Evolutionary conservation across 2,113 vertebrate species (phyloP).

Genomic region (Agapornis roseicollis): DNA sequence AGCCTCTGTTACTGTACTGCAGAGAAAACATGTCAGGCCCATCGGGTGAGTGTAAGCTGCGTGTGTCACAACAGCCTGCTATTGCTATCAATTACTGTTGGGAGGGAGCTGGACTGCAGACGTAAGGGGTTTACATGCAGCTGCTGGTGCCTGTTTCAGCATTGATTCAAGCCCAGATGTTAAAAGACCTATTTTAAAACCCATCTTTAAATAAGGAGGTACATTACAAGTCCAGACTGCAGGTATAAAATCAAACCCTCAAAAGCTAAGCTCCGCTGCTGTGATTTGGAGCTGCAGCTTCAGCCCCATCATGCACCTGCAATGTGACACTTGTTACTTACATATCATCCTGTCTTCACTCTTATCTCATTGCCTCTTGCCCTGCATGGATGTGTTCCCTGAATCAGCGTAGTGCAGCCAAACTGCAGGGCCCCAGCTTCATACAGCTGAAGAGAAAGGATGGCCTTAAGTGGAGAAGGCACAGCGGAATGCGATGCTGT

Average conservation of each 20-base stretch:
- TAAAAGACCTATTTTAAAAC: background rate
- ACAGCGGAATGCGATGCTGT: background rate
- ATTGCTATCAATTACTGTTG: background rate
- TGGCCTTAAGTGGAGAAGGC: background rate
- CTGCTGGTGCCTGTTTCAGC: background rate
- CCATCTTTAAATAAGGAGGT: background rate
- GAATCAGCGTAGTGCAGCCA: rapidly evolving
- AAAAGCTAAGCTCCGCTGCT: background rate
- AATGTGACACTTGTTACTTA: background rate
- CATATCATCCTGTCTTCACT: background rate
- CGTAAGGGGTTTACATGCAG: background rate
- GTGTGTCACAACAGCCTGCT: rapidly evolving
- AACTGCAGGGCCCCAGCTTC: background rate
- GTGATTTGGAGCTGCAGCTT: background rate
- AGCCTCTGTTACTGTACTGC: background rate
- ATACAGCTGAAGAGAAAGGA: background rate
- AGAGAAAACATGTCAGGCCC: background rate
- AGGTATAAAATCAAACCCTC: background rate
- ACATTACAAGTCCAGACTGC: background rate
- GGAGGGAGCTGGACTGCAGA: background rate
- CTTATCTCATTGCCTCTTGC: background rate
- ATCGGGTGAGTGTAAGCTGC: background rate
- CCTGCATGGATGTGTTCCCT: background rate
- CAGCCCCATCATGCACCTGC: background rate
- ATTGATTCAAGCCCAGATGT: background rate